A percentile compares a stretch with the other conserved stretches of the same genome.
These are phyloP conservation scores for Cotesia congregata DNA, from an alignment of 2,888 invertebrate species.

Conservation along the genomic window DNA sequence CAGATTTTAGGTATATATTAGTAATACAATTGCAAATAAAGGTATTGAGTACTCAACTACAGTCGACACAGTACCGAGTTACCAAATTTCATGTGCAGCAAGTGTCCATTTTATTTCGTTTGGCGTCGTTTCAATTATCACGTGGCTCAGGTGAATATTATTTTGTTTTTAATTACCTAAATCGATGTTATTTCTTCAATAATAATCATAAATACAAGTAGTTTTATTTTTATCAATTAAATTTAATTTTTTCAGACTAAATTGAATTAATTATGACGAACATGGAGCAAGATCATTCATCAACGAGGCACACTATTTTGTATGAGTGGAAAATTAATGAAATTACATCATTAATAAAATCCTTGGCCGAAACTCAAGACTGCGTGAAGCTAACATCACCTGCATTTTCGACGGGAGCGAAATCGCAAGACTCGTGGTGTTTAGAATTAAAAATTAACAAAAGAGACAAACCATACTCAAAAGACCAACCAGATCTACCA, in stretches of 20 bases:
- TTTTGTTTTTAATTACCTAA: too few species aligned
- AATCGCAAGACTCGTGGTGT: not conserved
- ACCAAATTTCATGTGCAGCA: too few species aligned
- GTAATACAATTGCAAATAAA: too few species aligned
- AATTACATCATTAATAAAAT: not conserved
- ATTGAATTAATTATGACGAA: not conserved
- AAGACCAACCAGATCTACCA: too few species aligned
- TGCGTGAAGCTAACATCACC: not conserved
- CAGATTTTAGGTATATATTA: too few species aligned
- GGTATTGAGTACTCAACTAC: too few species aligned
- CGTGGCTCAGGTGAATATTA: too few species aligned
- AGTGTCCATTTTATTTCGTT: too few species aligned
- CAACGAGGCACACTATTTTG: not conserved
- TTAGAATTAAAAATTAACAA: not conserved
- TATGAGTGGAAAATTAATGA: not conserved
- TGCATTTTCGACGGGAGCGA: not conserved
- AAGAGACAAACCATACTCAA: not conserved
- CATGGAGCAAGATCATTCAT: not conserved
- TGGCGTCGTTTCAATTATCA: too few species aligned
- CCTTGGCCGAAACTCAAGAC: not conserved
- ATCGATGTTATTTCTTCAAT: too few species aligned
- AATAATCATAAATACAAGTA: too few species aligned
- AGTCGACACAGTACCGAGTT: too few species aligned
- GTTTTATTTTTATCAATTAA: not conserved
- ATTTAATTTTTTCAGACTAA: not conserved